A percentile compares a stretch with the other conserved stretches of the same genome.
These are phyloP conservation scores for Diprion similis DNA, from an alignment of 1,140 invertebrate species.

Conservation along the genomic window DNA sequence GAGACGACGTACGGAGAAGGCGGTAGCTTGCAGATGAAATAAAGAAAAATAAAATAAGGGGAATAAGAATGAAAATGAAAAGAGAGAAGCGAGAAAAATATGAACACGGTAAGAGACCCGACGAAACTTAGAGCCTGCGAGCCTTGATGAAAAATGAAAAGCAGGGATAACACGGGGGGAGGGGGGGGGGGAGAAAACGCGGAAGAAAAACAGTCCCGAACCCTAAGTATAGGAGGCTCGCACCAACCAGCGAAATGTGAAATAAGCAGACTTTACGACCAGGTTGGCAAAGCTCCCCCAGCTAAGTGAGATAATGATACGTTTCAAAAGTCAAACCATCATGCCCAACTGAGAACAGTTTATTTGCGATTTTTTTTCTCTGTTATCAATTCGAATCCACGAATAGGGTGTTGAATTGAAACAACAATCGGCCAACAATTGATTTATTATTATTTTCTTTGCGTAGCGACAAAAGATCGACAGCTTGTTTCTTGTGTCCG, in stretches of 20 bases:
- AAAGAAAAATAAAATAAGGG: too few species aligned
- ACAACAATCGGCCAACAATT: too few species aligned
- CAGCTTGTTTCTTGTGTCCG: too few species aligned
- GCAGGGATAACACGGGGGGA: not conserved
- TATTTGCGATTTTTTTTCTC: too few species aligned
- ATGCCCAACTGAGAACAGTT: not conserved
- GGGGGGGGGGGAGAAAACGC: not conserved
- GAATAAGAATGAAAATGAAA: too few species aligned
- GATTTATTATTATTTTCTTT: too few species aligned
- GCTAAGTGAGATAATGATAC: not conserved
- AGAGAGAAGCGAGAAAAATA: not conserved
- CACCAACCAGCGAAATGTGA: not conserved
- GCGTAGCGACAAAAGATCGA: too few species aligned
- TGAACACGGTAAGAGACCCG: not conserved
- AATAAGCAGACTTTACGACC: not conserved
- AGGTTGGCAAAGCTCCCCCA: not conserved
- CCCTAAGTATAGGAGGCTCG: not conserved
- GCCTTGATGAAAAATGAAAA: constrained; percentile 6
- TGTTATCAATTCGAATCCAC: too few species aligned
- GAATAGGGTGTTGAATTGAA: too few species aligned
- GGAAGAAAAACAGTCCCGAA: not conserved
- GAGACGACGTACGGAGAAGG: too few species aligned
- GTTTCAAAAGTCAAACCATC: not conserved
- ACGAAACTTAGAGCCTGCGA: not conserved
- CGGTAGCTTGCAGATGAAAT: too few species aligned